phyloP scores from a whole-genome alignment of 1,140 invertebrate genomes.

The Centruroides vittatus region DNA sequence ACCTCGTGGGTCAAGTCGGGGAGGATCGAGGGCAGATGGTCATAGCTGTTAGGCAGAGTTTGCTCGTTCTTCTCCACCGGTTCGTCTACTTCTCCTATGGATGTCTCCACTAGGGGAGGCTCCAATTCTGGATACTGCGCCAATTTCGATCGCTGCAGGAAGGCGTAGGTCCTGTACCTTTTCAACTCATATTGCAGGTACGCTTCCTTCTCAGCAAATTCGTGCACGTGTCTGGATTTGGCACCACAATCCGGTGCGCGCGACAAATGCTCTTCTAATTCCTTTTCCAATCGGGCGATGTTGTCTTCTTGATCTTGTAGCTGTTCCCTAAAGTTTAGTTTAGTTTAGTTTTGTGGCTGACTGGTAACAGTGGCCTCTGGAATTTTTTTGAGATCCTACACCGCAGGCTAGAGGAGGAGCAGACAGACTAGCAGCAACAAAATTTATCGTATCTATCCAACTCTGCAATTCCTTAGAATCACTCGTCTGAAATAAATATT shows the following conservation, averaged over 20 bases:
- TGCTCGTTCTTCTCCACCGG: constrained; percentile 26
- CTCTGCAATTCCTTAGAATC: constrained; percentile 88
- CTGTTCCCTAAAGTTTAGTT: constrained; percentile 45
- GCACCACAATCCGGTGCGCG: constrained; percentile 55
- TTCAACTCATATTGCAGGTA: constrained; percentile 81
- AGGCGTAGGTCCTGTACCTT: constrained; percentile 71
- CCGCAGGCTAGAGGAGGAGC: constrained; percentile 82
- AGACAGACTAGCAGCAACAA: constrained; percentile 86
- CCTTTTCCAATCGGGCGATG: constrained; percentile 54
- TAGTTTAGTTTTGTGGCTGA: constrained; percentile 64
- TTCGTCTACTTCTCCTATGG: constrained; percentile 62
- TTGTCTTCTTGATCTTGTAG: constrained; percentile 58
- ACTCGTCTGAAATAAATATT: constrained; percentile 93
- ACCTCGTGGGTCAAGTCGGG: constrained; percentile 30
- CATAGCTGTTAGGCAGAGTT: background rate
- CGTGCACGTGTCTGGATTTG: constrained; percentile 52
- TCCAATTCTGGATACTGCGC: constrained; percentile 45
- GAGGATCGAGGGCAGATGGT: constrained; percentile 8
- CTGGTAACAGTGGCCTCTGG: constrained; percentile 78
- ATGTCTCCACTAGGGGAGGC: constrained; percentile 45
- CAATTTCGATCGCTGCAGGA: constrained; percentile 58
- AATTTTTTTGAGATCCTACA: constrained; percentile 87
- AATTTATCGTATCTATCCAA: constrained; percentile 95
- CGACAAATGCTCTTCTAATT: constrained; percentile 56
- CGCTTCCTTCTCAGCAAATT: constrained; percentile 74